Evolutionary conservation across 1,140 invertebrate species (phyloP), one percentile per base, ranked within the genome.

Genomic region (Ephestia elutella): DNA sequence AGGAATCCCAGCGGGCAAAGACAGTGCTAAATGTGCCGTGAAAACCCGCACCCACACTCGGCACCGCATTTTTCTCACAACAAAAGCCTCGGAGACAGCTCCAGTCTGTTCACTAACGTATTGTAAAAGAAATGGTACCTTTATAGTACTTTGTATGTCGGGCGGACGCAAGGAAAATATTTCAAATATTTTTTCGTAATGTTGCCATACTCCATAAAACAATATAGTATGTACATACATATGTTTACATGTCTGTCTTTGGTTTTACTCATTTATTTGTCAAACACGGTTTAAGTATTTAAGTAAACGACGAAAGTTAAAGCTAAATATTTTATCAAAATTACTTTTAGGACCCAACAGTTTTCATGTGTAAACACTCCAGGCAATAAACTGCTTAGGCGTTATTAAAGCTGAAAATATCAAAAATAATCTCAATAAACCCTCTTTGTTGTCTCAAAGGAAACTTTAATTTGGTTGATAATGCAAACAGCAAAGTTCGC

Each of bases 401-500:
- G 13, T 1, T 44, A 58, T 51, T 58, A 35, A 28, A 21, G 19
- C 18, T 49, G 18, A 56, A 35, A 44, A 49, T 7, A 18, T 54
- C 54, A 55, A 55, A 60, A 60, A 60, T 49, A 10, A 54, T 49
- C 51, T 57, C 51, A 25, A 15, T 44, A 53, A 53, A 25, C 59
- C 65, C 65, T 64, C 53, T 54, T 60, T 60, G 59, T 70, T 71
- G 62, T 66, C 63, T 61, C 59, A 70, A 66, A 65, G 62, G 62
- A 78, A 74, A 79, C 73, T 82, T 82, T 78, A 83, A 81, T 78
- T 80, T 74, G 66, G 74, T 71, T 71, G 75, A 76, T 81, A 79
- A 77, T 78, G 74, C 71, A 82, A 80, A 81, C 81, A 76, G 62
- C 72, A 64, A 77, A 78, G 72, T 82, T 73, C 67, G 64, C 56